A percentile compares a stretch with the other conserved stretches of the same genome.
phyloP scores from a whole-genome alignment of 2,888 invertebrate species.

The Bedellia somnulentella region DNA sequence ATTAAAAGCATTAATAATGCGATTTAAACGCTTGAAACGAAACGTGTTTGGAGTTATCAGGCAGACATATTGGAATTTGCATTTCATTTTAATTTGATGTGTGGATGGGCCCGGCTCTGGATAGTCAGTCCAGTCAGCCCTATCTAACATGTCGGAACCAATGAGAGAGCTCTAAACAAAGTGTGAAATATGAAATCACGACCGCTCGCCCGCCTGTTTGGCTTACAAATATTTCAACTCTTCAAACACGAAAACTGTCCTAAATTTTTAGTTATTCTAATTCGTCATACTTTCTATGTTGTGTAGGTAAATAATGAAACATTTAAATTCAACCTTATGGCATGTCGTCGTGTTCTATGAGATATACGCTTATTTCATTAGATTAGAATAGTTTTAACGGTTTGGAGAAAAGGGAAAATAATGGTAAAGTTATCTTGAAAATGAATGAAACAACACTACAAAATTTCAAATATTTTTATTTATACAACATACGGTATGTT shows the following conservation, averaged over 20 bases:
- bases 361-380: too few species aligned
- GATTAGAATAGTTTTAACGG: too few species aligned
- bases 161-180: constrained; percentile 23
- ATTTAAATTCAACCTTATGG: background rate
- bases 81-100: constrained; percentile 47
- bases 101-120: constrained; percentile 18
- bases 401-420: too few species aligned
- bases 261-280: constrained; percentile 1
- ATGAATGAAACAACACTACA: too few species aligned
- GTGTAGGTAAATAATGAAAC: too few species aligned
- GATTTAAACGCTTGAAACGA: constrained; percentile 34
- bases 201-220: constrained; percentile 47
- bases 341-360: too few species aligned
- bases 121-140: constrained; percentile 16
- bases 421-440: too few species aligned
- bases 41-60: constrained; percentile 31
- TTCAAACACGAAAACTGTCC: constrained; percentile 31
- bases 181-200: constrained; percentile 63
- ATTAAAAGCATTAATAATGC: constrained; percentile 49
- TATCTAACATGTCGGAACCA: constrained; percentile 36
- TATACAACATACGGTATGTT: too few species aligned
- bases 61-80: constrained; percentile 31
- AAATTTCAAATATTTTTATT: too few species aligned
- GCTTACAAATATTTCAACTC: constrained; percentile 51
- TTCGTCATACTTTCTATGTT: too few species aligned